Evolutionary conservation across 2,888 invertebrate genomes (phyloP).

Genomic region (Nomada hirtipes): DNA sequence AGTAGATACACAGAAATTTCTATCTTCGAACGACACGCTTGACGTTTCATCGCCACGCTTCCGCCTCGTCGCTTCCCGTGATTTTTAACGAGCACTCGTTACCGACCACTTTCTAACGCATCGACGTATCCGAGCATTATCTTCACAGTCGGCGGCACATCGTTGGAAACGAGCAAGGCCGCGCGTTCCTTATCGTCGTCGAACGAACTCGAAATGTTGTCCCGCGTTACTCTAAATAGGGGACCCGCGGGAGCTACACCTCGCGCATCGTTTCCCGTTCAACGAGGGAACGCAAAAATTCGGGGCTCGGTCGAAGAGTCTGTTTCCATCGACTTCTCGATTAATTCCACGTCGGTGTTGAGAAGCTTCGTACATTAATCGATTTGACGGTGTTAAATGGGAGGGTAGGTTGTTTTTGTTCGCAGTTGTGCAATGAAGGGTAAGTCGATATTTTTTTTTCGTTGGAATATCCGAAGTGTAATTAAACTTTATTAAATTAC

Average conservation of each 20-base stretch:
- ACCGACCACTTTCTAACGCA: constrained; percentile 50
- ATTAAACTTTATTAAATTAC: too few species aligned
- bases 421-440: too few species aligned
- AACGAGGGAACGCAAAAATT: neutral
- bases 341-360: neutral
- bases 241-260: constrained; percentile 23
- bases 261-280: neutral
- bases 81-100: constrained; percentile 47
- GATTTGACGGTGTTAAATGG: too few species aligned
- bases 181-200: constrained; percentile 35
- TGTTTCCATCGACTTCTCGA: neutral
- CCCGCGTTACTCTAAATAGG: constrained; percentile 36
- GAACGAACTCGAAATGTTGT: constrained; percentile 8
- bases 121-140: constrained; percentile 53
- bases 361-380: too few species aligned
- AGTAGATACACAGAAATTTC: constrained; percentile 16
- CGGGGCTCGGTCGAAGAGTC: neutral
- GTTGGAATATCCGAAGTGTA: too few species aligned
- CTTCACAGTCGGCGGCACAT: constrained; percentile 28
- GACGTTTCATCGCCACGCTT: constrained; percentile 39
- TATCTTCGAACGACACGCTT: constrained; percentile 40
- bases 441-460: too few species aligned
- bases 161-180: constrained; percentile 9
- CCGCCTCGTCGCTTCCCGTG: constrained; percentile 38
- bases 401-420: too few species aligned